Base-by-base conservation (phyloP, 2,797 vertebrate species). In the Somateria mollissima region DNA sequence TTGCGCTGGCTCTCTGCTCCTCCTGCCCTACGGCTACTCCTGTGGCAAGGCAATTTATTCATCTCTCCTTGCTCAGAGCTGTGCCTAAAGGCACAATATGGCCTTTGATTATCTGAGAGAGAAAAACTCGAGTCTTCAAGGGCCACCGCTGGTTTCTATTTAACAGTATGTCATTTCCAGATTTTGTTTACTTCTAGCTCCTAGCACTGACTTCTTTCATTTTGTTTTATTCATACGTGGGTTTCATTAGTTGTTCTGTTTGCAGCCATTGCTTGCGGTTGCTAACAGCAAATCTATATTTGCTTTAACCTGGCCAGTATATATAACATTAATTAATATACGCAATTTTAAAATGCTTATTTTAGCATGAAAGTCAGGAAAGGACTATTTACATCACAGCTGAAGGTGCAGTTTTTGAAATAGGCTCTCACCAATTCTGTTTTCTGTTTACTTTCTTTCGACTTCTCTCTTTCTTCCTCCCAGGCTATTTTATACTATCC, bases 31-130 rank as follows among this genome's bases (percentile, higher is more conserved):
- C 69, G 77, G 90, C 90, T 92, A 49, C 49, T 92, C 94, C 77
- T 36, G 36, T 36, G 84, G 92, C 88, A 76, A 43, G 19, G 45
- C 54, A 17, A 83, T 90, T 87, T 85, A 87, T 89, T 89, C 49
- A 45, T 49, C 72, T 75, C 70, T 93, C 75, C 88, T 89, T 70
- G 84, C 89, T 91, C 84, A 93, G 89, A 93, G 95, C 75, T 89
- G 56, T 56, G 74, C 95, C 92, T 85, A 45, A 53, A 90, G 93
- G 92, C 84, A 89, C 61, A 76, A 64, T 47, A 66, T 34, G 39
- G 84, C 81, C 90, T 96, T 94, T 96, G 94, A 93, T 96, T 94
- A 89, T 75, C 18, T 43, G 39, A 66, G 32, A 90, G 39, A 54
- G 69, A 82, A 92, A 61, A 43, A 78, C 82, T 10, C 3, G 11